Evolutionary conservation across 2,888 invertebrate species (phyloP), one percentile per base, ranked within the genome.

Genomic region (Gymnocheta viridis): DNA sequence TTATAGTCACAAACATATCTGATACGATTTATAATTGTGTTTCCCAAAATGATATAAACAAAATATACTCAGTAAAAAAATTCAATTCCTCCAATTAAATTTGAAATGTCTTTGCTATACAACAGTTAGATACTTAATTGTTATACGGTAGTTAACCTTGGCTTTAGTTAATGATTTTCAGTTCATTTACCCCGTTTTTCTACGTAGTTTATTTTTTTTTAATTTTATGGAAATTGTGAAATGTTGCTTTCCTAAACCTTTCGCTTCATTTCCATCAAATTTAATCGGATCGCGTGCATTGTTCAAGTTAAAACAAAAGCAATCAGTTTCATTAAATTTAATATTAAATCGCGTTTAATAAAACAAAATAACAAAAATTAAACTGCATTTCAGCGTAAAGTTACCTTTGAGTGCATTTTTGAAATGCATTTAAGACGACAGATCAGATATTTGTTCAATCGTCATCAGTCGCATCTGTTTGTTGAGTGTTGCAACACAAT

Each of bases 121-220:
- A 54, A 27, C 2, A 54, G 14, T 29, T 54, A 29, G n/a, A 49
- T 17, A 17, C 17, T 19, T 10, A 22, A 19, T 17, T 17, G 12
- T 32, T 73, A 51, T 66, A n/a, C 76, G 76, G 56, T 67, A 76
- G 47, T 58, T 67, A 76, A 76, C 66, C 66, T 76, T 76, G 66
- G 22, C 22, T 74, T 56, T 56, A 66, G 12, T 66, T 12, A 66
- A 66, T 66, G 47, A 66, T 56, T 76, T 56, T 54, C 56, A 56
- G 76, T 76, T 76, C 66, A 44, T 76, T 76, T 56, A 66, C 66
- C 56, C 29, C 44, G 22, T 38, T 19, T 51, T 49, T 17, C 0
- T 38, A 12, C 24, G 9, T 19, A 17, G 17, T n/a, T 10, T 4
- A 0, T n/a, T 19, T 35, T 22, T 35, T 27, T 22, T 54, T 54